Evolutionary conservation across 2,113 vertebrate species (phyloP).

Genomic region (Bothrops jararaca): DNA sequence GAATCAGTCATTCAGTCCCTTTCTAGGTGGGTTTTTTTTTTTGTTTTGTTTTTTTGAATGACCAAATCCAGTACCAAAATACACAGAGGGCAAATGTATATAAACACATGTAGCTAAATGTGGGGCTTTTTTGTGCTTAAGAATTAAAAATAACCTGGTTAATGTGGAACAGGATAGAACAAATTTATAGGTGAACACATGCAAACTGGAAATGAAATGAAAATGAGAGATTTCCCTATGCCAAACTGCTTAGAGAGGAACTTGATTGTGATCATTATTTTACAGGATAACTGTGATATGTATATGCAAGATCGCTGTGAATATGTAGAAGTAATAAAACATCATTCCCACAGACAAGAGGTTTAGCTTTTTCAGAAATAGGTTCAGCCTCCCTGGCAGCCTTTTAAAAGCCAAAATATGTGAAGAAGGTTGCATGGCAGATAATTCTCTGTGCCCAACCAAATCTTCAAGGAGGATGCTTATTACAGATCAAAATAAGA

Average conservation of each 20-base stretch:
- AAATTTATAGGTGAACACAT: background rate
- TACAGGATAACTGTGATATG: conserved; percentile 7
- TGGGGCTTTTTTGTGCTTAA: background rate
- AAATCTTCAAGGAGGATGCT: background rate
- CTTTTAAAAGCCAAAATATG: conserved; percentile 11
- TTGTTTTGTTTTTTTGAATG: background rate
- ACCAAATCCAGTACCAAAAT: background rate
- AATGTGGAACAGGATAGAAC: background rate
- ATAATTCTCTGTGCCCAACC: conserved; percentile 8
- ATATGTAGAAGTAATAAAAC: background rate
- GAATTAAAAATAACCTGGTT: background rate
- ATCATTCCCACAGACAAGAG: background rate
- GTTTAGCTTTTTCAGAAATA: conserved; percentile 13
- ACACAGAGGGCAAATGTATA: background rate
- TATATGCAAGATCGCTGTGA: background rate
- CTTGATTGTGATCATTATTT: background rate
- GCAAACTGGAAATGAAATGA: background rate
- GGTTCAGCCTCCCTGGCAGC: background rate
- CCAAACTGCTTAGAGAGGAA: background rate
- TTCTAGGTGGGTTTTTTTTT: background rate
- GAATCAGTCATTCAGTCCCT: background rate
- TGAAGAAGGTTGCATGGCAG: background rate
- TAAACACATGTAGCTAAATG: background rate
- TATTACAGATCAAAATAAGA: conserved; percentile 23
- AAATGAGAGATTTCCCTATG: background rate